These are phyloP conservation scores for Deroplatys truncata DNA, from an alignment of 2,888 invertebrate genomes.

Conservation along the genomic window DNA sequence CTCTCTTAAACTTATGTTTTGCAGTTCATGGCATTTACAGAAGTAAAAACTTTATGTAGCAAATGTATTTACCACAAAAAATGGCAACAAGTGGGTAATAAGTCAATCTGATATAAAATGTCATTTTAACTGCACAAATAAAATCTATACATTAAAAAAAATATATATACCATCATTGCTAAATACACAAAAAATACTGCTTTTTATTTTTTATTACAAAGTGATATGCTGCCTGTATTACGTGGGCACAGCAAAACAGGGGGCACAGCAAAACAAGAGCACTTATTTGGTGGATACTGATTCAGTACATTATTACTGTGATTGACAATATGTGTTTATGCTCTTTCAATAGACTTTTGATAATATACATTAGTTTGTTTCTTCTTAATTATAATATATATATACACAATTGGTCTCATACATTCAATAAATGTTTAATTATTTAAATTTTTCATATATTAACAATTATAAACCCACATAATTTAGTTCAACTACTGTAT, in stretches of 20 bases:
- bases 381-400: no score
- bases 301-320: not conserved
- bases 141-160: conserved; percentile 13
- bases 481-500: not conserved
- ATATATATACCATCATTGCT: not conserved
- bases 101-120: not conserved
- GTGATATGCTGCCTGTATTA: conserved; percentile 10
- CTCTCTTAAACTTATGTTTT: not conserved
- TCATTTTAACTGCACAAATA: conserved; percentile 9
- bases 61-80: not conserved
- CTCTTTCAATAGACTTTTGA: not conserved
- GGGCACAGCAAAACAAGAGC: not conserved
- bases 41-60: not conserved
- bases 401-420: no score
- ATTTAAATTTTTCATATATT: not conserved
- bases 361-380: no score
- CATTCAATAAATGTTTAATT: no score
- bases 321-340: not conserved
- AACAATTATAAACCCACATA: not conserved
- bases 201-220: conserved; percentile 8
- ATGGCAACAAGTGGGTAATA: not conserved
- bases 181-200: conserved; percentile 21
- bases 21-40: not conserved
- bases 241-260: not conserved
- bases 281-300: not conserved